Conservation (phyloP, 2,113 vertebrate genomes). For the Pyxicephalus adspersus region DNA sequence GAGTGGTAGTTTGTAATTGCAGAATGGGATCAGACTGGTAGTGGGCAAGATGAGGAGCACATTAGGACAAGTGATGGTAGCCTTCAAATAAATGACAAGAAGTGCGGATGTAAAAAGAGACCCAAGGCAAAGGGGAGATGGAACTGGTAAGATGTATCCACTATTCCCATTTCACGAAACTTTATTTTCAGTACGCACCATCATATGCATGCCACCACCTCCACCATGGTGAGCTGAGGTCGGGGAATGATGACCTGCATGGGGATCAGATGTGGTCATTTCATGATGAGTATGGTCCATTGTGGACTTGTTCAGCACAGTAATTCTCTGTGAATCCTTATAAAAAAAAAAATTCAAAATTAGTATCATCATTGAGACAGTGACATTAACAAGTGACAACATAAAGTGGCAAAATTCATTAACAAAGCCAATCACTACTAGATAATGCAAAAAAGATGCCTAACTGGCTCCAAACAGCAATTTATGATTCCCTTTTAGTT, state of each 20-base stretch:
- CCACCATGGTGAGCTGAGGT: constrained; percentile 58
- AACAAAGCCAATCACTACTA: not conserved
- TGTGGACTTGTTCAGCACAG: constrained; percentile 39
- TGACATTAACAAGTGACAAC: not conserved
- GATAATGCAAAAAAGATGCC: not conserved
- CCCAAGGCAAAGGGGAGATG: too few relatives aligned
- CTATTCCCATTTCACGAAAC: too few relatives aligned
- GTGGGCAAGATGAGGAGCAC: too few relatives aligned
- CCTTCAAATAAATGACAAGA: too few relatives aligned
- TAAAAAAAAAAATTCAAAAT: not conserved
- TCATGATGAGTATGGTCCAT: constrained; percentile 60
- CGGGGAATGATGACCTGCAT: constrained; percentile 65
- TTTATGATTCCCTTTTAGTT: too few relatives aligned
- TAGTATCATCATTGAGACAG: not conserved
- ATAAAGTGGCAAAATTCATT: not conserved
- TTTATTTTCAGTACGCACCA: constrained; percentile 72
- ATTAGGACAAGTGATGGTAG: too few relatives aligned
- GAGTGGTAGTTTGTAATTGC: too few relatives aligned
- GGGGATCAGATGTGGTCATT: constrained; percentile 55
- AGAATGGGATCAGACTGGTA: too few relatives aligned
- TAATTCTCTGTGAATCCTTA: not conserved
- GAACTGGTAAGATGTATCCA: too few relatives aligned
- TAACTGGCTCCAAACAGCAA: too few relatives aligned
- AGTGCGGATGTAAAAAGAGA: too few relatives aligned
- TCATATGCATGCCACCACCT: constrained; percentile 65